These are phyloP conservation scores for Plutella xylostella DNA, from an alignment of 2,888 invertebrate genomes.

Conservation along the genomic window DNA sequence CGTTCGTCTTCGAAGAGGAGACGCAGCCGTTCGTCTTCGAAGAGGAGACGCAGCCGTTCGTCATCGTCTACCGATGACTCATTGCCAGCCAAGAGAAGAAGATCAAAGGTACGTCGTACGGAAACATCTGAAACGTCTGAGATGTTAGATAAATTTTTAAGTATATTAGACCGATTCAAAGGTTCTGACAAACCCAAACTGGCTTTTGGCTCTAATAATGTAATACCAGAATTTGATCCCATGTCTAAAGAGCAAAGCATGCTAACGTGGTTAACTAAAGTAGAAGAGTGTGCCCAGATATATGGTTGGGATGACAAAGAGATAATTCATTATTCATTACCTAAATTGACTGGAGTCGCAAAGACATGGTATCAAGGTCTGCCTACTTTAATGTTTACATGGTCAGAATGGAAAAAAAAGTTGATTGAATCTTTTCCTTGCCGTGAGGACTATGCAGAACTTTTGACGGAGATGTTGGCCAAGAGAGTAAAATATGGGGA, in stretches of 20 bases:
- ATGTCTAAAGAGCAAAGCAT: slow-evolving; percentile 10
- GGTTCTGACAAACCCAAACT: background rate
- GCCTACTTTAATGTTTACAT: slow-evolving; percentile 14
- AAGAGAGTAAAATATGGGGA: slow-evolving; percentile 15
- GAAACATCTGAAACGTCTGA: no score
- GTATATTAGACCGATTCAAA: background rate
- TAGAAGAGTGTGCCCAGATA: slow-evolving; percentile 6
- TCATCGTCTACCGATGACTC: no score
- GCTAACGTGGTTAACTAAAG: slow-evolving; percentile 11
- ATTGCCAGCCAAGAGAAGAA: no score
- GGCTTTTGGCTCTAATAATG: background rate
- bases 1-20: no score
- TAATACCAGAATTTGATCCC: slow-evolving; percentile 16
- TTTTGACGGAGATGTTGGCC: slow-evolving; percentile 18
- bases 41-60: no score
- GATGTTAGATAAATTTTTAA: no score
- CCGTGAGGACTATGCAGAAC: no score
- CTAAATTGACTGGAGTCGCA: slow-evolving; percentile 10
- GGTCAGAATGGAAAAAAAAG: slow-evolving; percentile 18
- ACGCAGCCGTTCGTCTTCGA: no score
- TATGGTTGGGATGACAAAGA: slow-evolving; percentile 2
- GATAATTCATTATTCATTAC: no score
- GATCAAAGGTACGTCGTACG: no score
- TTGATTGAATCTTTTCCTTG: no score
- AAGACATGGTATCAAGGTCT: slow-evolving; percentile 20